phyloP scores from a whole-genome alignment of 2,888 invertebrate genomes.

The Acleris sparsana region DNA sequence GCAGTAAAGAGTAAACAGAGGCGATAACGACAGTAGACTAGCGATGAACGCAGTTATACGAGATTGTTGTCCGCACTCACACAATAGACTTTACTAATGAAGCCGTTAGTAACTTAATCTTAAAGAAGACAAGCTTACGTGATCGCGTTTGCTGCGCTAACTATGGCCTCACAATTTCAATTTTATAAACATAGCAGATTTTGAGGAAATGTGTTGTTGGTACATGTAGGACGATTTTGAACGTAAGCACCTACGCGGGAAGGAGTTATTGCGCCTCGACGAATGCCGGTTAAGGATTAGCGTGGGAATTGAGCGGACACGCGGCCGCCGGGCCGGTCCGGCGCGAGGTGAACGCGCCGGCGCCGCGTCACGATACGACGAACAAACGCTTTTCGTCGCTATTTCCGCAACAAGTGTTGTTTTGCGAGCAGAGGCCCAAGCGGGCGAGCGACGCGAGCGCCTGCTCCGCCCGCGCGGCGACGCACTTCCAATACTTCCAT shows the following conservation, averaged over 20 bases:
- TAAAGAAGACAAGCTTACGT: slow-evolving; percentile 5
- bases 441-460: slow-evolving; percentile 55
- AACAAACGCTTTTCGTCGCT: slow-evolving; percentile 73
- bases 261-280: slow-evolving; percentile 11
- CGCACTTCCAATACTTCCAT: slow-evolving; percentile 18
- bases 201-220: slow-evolving; percentile 6
- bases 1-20: slow-evolving; percentile 30
- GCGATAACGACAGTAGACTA: slow-evolving; percentile 25
- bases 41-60: slow-evolving; percentile 19
- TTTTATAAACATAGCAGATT: slow-evolving; percentile 17
- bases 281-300: slow-evolving; percentile 35
- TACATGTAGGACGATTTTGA: slow-evolving; percentile 12
- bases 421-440: slow-evolving; percentile 75
- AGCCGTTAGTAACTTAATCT: slow-evolving; percentile 28
- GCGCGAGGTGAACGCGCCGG: slow-evolving; percentile 56
- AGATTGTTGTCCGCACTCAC: slow-evolving; percentile 6
- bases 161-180: slow-evolving; percentile 11
- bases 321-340: slow-evolving; percentile 41
- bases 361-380: slow-evolving; percentile 54
- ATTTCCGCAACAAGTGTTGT: slow-evolving; percentile 82
- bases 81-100: slow-evolving; percentile 6
- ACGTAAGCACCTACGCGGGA: slow-evolving; percentile 13
- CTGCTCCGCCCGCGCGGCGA: slow-evolving; percentile 31
- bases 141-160: slow-evolving; percentile 2
- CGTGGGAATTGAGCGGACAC: slow-evolving; percentile 47